Evolutionary conservation across 2,888 invertebrate genomes (phyloP).

Genomic region (Phytoseiulus persimilis): DNA sequence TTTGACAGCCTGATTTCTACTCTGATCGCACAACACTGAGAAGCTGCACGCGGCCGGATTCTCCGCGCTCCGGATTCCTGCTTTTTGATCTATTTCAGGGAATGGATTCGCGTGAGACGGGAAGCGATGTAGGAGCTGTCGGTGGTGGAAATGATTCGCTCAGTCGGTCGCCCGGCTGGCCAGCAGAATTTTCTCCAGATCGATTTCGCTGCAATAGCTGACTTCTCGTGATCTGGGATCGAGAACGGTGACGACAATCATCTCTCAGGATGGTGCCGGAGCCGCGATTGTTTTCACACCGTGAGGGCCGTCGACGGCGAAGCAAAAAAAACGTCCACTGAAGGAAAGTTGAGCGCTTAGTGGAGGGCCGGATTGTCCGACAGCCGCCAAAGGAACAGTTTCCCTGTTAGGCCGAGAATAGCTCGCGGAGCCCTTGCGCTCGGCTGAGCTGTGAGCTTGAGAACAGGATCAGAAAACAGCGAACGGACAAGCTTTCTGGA

Average conservation of each 20-base stretch:
- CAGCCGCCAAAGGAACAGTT: not conserved
- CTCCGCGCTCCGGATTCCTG: not conserved
- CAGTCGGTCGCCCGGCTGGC: not conserved
- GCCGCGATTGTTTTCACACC: not conserved
- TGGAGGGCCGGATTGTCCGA: no score
- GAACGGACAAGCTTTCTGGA: no score
- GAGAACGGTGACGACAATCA: not conserved
- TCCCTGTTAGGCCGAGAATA: not conserved
- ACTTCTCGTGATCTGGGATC: not conserved
- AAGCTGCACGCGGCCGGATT: not conserved
- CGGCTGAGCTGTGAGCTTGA: no score
- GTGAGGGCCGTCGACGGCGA: not conserved
- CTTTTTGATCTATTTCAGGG: not conserved
- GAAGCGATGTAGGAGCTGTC: not conserved
- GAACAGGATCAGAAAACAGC: no score
- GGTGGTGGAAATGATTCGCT: not conserved
- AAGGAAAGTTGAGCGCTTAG: not conserved
- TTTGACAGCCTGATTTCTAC: not conserved
- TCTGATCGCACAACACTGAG: not conserved
- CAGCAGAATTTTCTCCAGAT: not conserved
- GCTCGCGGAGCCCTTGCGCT: not conserved
- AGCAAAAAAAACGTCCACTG: not conserved
- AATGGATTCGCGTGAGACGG: not conserved
- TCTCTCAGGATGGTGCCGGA: not conserved
- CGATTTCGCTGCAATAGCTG: not conserved